These are phyloP conservation scores for Epizoanthus ramosus DNA, from an alignment of 92 coral and sea anemone genomes.

Conservation along the genomic window DNA sequence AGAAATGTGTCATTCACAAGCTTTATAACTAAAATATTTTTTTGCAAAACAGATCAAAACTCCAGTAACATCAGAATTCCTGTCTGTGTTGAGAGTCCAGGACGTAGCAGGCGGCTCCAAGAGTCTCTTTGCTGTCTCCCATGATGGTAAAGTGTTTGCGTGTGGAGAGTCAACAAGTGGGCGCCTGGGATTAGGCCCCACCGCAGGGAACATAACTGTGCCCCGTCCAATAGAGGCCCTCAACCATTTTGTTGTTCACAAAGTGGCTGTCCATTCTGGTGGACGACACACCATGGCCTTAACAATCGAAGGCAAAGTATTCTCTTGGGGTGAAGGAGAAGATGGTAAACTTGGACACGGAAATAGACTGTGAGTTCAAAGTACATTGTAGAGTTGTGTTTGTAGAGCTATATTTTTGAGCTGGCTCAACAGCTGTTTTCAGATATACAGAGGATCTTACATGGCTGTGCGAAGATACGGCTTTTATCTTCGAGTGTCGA, in stretches of 20 bases:
- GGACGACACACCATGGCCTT: conserved; percentile 97
- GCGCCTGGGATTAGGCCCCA: conserved; percentile 89
- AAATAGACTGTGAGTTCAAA: conserved; percentile 79
- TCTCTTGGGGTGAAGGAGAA: conserved; percentile 99
- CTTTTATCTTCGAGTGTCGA: too few relatives aligned
- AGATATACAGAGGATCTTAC: too few relatives aligned
- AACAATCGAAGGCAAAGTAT: conserved; percentile 88
- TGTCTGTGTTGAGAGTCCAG: conserved; percentile 81
- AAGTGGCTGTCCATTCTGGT: conserved; percentile 94
- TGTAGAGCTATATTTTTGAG: too few relatives aligned
- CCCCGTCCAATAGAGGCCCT: conserved; percentile 88
- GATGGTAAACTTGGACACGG: conserved; percentile 99
- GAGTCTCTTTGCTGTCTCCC: conserved; percentile 87
- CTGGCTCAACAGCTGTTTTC: too few relatives aligned
- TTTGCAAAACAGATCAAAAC: conserved; percentile 71
- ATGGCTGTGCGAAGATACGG: too few relatives aligned
- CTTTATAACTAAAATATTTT: background rate
- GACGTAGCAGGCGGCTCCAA: conserved; percentile 93
- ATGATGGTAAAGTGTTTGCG: conserved; percentile 89
- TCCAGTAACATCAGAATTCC: conserved; percentile 74
- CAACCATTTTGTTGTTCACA: conserved; percentile 78
- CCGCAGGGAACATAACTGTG: conserved; percentile 78
- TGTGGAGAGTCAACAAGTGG: conserved; percentile 99
- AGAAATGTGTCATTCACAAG: background rate
- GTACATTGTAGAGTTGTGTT: background rate